Evolutionary conservation across 2,113 vertebrate genomes (phyloP).

Genomic region (Anoplopoma fimbria): DNA sequence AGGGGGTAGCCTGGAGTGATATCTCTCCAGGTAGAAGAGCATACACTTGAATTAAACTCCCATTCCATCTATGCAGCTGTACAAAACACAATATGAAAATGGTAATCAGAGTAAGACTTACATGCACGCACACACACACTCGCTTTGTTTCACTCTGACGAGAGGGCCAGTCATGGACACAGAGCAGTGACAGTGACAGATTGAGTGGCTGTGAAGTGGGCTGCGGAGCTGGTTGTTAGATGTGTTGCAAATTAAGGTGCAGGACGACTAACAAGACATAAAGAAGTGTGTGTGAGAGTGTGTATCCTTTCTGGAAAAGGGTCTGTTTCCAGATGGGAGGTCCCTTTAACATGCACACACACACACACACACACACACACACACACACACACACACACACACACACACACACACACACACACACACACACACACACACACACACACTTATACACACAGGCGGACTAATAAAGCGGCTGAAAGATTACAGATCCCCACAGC

Average conservation of each 20-base stretch:
- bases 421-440: conserved; percentile 35
- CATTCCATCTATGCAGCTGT: conserved; percentile 41
- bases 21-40: conserved; percentile 33
- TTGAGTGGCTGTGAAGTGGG: conserved; percentile 76
- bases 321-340: conserved; percentile 75
- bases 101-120: conserved; percentile 47
- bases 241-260: conserved; percentile 81
- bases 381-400: conserved; percentile 36
- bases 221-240: conserved; percentile 75
- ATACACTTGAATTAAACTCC: conserved; percentile 59
- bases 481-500: conserved; percentile 77
- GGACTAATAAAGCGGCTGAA: conserved; percentile 81
- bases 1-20: conserved; percentile 82
- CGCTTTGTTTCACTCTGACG: conserved; percentile 9
- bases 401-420: conserved; percentile 33
- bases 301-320: conserved; percentile 72
- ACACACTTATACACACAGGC: conserved; percentile 36
- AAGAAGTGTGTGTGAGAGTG: conserved; percentile 77
- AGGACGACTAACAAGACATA: conserved; percentile 76
- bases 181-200: conserved; percentile 75
- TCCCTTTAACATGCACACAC: conserved; percentile 53
- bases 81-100: conserved; percentile 60
- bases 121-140: conserved; percentile 1
- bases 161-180: conserved; percentile 55
- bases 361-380: conserved; percentile 34